These are phyloP conservation scores for Cromileptes altivelis DNA, from an alignment of 2,113 vertebrate genomes.

Conservation along the genomic window DNA sequence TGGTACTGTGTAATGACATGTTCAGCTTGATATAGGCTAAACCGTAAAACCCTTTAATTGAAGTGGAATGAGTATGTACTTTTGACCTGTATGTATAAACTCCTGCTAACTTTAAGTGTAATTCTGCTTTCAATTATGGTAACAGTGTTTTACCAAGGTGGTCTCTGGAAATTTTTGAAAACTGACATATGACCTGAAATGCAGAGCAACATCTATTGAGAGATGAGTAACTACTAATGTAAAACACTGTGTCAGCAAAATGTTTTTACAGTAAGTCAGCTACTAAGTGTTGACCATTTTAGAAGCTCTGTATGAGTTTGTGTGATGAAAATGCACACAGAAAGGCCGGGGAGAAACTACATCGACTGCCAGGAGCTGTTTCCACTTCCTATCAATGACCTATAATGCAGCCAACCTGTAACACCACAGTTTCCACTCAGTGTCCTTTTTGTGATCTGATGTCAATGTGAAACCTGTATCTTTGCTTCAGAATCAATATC, in stretches of 20 bases:
- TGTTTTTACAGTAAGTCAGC: background rate
- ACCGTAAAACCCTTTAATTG: background rate
- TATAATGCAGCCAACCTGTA: background rate
- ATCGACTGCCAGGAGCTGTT: conserved; percentile 22
- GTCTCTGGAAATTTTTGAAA: background rate
- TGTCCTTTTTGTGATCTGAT: rapidly evolving
- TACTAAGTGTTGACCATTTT: background rate
- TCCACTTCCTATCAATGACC: conserved; percentile 72
- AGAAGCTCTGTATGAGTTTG: background rate
- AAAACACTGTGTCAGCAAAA: background rate
- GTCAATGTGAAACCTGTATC: conserved; percentile 22
- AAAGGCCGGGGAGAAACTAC: background rate
- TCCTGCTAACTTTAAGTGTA: background rate
- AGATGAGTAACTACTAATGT: background rate
- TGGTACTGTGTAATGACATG: too few relatives aligned
- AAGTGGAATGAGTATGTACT: too few relatives aligned
- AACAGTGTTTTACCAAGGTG: background rate
- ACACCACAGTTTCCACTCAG: conserved; percentile 59
- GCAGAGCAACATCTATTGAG: background rate
- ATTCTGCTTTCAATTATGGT: background rate
- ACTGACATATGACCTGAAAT: background rate
- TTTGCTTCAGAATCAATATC: background rate
- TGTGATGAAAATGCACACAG: background rate
- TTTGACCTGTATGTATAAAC: background rate
- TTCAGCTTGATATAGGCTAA: too few relatives aligned